Base-by-base conservation (phyloP, 2,113 vertebrate genomes). In the Corydoras maculifer region DNA sequence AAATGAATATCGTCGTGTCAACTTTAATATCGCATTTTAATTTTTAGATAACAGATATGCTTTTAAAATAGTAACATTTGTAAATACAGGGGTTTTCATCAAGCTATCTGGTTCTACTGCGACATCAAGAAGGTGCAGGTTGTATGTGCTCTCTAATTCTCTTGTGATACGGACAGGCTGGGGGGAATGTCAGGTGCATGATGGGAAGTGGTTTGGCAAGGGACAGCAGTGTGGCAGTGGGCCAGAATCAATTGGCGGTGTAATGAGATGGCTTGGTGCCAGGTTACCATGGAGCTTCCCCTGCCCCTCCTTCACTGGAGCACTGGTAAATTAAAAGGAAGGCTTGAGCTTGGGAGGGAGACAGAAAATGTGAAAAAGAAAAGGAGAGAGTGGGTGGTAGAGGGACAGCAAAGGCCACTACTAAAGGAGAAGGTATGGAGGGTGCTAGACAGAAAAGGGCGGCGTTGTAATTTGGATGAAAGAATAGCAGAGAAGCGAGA, bases 221-320 rank as follows among this genome's bases (percentile, higher is more conserved):
- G 77, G 71, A 76, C 84, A 83, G 83, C 85, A 87, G 87, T 82
- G 78, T 88, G 88, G 89, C 87, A 70, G 82, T 81, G 84, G 81
- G 85, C 89, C 87, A 90, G 87, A 90, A 90, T 90, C 89, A 89
- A 90, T 89, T 89, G 88, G 85, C 86, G 83, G 86, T 90, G 89
- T 89, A 90, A 90, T 90, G 87, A 90, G 89, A 90, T 90, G 89
- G 89, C 89, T 81, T 66, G 77, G 81, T 85, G 89, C 89, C 89
- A 90, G 89, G 89, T 90, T 89, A 87, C 89, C 87, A 90, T 90
- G 88, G 89, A 85, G 87, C 86, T 87, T 62, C 77, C 86, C 83
- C 84, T 87, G 80, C 84, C 81, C 86, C 84, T 85, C 86, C 85
- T 87, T 86, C 86, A 79, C 83, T 80, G 82, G 84, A 80, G 81